Evolutionary conservation across 2,113 vertebrate genomes (phyloP), one percentile per base, ranked within the genome.

Genomic region (Microtus ochrogaster): DNA sequence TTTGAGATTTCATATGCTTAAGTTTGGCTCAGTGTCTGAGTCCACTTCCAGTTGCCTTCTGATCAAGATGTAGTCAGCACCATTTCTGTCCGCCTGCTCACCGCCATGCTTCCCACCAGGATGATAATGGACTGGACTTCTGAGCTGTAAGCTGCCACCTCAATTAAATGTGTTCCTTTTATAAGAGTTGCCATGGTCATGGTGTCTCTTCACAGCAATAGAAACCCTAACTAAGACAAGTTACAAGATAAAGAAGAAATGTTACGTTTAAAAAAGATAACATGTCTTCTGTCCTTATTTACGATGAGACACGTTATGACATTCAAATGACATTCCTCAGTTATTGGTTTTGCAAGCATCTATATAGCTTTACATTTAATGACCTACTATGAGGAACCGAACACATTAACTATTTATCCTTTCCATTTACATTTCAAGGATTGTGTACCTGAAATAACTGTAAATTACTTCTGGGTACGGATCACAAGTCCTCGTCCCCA

Each of bases 361-460:
- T 77, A 82, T 68, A 49, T 3, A 90, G 52, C 49, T 90, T 95
- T 94, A 74, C 36, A 96, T 58, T 85, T 52, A 91, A 96, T 95
- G 95, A 91, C 65, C 73, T 63, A 65, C 68, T 89, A 91, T 95
- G 81, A 96, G 76, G 81, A 83, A 65, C 65, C 85, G 86, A 81
- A 94, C 41, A 83, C 68, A 91, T 95, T 91, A 92, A 95, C 92
- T 96, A 94, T 98, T 92, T 92, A 95, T 79, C 83, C 91, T 83
- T 12, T 49, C 28, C 65, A 84, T 97, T 95, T 96, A 76, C 65
- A 86, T 86, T 94, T 96, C 94, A 97, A 95, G 78, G 91, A 89
- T 5, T 79, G 39, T 68, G 73, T 49, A 28, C 65, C 74, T 81
- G 77, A 94, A 91, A 94, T 72, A 73, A 92, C 52, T 72, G 39